These are phyloP conservation scores for Syngnathus scovelli DNA, from an alignment of 2,113 vertebrate genomes.

Conservation along the genomic window DNA sequence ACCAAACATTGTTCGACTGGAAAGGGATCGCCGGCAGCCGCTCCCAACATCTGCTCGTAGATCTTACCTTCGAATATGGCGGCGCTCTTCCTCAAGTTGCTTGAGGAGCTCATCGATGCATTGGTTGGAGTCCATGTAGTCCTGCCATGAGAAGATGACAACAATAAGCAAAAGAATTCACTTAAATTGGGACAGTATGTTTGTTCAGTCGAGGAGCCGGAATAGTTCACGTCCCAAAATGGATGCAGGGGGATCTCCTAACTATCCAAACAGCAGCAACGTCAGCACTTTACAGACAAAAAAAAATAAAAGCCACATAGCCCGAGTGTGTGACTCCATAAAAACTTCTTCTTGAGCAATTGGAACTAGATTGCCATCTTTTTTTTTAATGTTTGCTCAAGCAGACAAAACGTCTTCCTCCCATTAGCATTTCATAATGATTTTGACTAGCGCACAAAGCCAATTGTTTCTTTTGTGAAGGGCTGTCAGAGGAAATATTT, in stretches of 20 bases:
- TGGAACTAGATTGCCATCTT: no score
- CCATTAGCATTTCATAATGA: conserved; percentile 49
- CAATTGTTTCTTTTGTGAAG: conserved; percentile 23
- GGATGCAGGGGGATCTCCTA: no score
- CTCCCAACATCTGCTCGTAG: conserved; percentile 47
- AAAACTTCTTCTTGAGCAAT: no score
- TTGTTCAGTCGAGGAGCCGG: no score
- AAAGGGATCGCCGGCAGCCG: conserved; percentile 50
- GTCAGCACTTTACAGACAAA: no score
- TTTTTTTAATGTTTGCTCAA: background rate
- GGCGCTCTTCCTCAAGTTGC: conserved; percentile 82
- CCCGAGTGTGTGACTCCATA: no score
- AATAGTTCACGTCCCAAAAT: no score
- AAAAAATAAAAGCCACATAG: no score
- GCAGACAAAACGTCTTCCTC: conserved; percentile 25
- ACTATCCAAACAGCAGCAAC: no score
- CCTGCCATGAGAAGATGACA: conserved; percentile 64
- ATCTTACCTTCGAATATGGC: conserved; percentile 80
- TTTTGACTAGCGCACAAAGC: conserved; percentile 31
- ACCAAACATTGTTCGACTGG: conserved; percentile 53
- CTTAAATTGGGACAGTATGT: background rate
- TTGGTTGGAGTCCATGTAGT: conserved; percentile 85
- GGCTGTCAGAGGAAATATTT: conserved; percentile 50
- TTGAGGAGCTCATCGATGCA: conserved; percentile 82
- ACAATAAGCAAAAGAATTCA: background rate